These are phyloP conservation scores for Pandemis cinnamomeana DNA, from an alignment of 2,888 invertebrate species.

Conservation along the genomic window DNA sequence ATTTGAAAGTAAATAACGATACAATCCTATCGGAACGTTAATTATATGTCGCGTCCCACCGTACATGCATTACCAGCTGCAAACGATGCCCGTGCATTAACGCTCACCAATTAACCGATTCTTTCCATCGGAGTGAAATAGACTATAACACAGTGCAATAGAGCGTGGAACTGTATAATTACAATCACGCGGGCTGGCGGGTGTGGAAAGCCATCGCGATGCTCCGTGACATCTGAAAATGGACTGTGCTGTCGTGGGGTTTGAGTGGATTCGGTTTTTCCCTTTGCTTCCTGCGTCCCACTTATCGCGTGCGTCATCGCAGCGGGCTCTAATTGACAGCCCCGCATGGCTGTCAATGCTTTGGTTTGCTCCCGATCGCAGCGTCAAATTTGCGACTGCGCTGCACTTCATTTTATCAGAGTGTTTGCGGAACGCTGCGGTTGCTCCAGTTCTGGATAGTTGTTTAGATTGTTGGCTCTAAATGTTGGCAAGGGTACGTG, in stretches of 20 bases:
- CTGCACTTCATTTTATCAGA: constrained; percentile 30
- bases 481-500: constrained; percentile 9
- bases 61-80: constrained; percentile 38
- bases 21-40: constrained; percentile 32
- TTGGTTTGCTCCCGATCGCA: constrained; percentile 38
- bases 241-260: background rate
- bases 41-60: constrained; percentile 32
- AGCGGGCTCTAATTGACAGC: constrained; percentile 36
- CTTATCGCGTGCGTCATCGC: constrained; percentile 33
- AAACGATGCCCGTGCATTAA: constrained; percentile 33
- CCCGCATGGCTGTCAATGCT: constrained; percentile 42
- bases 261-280: constrained; percentile 1
- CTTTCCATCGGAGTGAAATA: constrained; percentile 7
- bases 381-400: constrained; percentile 40
- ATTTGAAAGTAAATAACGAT: constrained; percentile 35
- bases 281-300: constrained; percentile 23
- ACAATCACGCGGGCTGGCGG: constrained; percentile 4
- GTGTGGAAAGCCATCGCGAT: constrained; percentile 11
- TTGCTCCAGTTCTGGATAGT: constrained; percentile 25
- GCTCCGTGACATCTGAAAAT: constrained; percentile 9
- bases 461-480: constrained; percentile 24
- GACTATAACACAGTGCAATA: background rate
- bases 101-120: constrained; percentile 33
- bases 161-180: constrained; percentile 7
- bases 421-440: constrained; percentile 36